Conservation (phyloP, 2,888 invertebrate species). For the Lobophora halterata region DNA sequence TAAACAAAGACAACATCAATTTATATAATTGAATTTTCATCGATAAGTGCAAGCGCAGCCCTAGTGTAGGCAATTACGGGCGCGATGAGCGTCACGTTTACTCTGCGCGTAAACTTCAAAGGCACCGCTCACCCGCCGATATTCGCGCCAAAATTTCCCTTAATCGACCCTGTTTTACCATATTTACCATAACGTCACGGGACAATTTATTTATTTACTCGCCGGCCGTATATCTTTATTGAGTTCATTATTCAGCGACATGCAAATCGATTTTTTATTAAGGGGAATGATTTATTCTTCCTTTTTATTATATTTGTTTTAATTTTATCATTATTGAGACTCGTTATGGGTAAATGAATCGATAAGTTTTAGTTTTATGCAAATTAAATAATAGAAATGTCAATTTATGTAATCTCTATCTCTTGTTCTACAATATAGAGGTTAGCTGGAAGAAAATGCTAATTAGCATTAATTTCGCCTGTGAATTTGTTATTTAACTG, state of each 20-base stretch:
- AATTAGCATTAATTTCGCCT: too few relatives aligned
- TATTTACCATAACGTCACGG: slow-evolving; percentile 30
- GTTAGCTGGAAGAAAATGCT: too few relatives aligned
- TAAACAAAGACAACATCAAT: slow-evolving; percentile 1
- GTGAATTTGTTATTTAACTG: too few relatives aligned
- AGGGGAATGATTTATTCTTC: neutral
- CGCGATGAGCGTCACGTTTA: slow-evolving; percentile 64
- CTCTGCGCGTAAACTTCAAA: slow-evolving; percentile 66
- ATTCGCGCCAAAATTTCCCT: slow-evolving; percentile 57
- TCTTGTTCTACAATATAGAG: too few relatives aligned
- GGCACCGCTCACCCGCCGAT: slow-evolving; percentile 45
- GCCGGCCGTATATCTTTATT: slow-evolving; percentile 22
- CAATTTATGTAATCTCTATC: too few relatives aligned
- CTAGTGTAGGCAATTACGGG: slow-evolving; percentile 49
- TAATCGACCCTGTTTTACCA: slow-evolving; percentile 45
- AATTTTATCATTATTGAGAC: too few relatives aligned
- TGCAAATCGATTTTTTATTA: slow-evolving; percentile 15
- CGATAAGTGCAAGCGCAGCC: slow-evolving; percentile 32
- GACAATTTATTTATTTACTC: slow-evolving; percentile 29
- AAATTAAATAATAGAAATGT: too few relatives aligned
- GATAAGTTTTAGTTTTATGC: too few relatives aligned
- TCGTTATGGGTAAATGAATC: too few relatives aligned
- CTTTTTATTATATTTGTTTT: neutral
- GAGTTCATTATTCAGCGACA: slow-evolving; percentile 20
- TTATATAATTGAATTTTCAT: slow-evolving; percentile 5